Evolutionary conservation across 2,113 vertebrate genomes (phyloP).

Genomic region (Cichladusa arquata): DNA sequence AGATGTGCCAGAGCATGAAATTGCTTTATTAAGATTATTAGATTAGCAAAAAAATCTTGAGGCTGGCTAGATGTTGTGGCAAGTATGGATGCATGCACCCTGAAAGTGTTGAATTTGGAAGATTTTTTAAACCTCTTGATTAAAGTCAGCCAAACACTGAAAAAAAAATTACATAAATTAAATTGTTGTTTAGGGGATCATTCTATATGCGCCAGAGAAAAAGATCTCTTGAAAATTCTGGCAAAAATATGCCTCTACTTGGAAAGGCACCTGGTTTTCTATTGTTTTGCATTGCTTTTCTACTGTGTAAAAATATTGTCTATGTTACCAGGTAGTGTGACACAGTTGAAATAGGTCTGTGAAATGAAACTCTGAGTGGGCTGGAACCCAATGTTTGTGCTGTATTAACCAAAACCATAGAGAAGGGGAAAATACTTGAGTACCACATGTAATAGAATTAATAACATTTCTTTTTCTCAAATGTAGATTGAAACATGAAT

Average conservation of each 20-base stretch:
- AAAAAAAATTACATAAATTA: neutral
- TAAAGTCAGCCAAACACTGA: neutral
- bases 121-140: neutral
- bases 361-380: neutral
- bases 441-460: neutral
- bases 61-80: neutral
- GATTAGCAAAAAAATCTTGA: neutral
- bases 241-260: neutral
- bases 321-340: neutral
- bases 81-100: neutral
- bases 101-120: neutral
- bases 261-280: neutral
- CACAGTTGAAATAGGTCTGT: neutral
- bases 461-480: neutral
- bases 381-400: rapidly evolving
- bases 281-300: neutral
- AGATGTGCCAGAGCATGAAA: constrained; percentile 17
- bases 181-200: neutral
- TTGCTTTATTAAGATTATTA: neutral
- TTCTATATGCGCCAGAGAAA: neutral
- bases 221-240: neutral
- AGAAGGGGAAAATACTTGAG: neutral
- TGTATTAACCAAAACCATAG: neutral
- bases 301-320: neutral
- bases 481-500: rapidly evolving